Evolutionary conservation across 2,797 vertebrate species (phyloP), one percentile per base, ranked within the genome.

Genomic region (Gallinago stenura): DNA sequence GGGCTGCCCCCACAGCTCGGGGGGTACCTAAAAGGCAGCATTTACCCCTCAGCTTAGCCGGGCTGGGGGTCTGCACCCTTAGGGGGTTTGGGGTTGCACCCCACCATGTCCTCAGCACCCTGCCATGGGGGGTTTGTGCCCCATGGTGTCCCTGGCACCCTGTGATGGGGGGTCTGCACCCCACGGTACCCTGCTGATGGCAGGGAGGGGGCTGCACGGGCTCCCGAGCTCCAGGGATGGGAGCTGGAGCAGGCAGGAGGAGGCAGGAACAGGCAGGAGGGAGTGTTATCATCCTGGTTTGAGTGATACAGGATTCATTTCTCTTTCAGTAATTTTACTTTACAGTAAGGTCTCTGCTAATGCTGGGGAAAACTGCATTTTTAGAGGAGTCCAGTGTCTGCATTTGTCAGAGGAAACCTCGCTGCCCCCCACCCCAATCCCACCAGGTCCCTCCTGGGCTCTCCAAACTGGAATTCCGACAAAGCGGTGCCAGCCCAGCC

Each of bases 1-100:
- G 3, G 0, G 0, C 39, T 50, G 33, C 60, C 35, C 10, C 0
- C 25, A 2, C 51, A 24, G 46, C 39, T 15, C 8, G 2, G 41
- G 66, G 65, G 66, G 65, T 41, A 51, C 58, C 65, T 41, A 6
- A 6, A 7, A 6, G 2, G 56, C 85, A 24, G 24, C 24, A 5
- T 28, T 30, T 3, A 1, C 35, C 13, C 5, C 54, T 10, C 72
- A 21, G 70, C 76, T 28, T 11, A 21, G 53, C 24, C 17, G 3
- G 6, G 19, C 43, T 33, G 2, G 17, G 30, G 22, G 54, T n/a
- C 45, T n/a, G 3, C 31, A 4, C 35, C 11, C 8, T n/a, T 28
- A 3, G 35, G 71, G 70, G 45, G 16, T 12, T 3, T 39, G 46
- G 70, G 45, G 11, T n/a, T 50, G 25, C 50, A 54, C 51, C 57